These are phyloP conservation scores for Pandemis corylana DNA, from an alignment of 2,888 invertebrate genomes.

Conservation along the genomic window DNA sequence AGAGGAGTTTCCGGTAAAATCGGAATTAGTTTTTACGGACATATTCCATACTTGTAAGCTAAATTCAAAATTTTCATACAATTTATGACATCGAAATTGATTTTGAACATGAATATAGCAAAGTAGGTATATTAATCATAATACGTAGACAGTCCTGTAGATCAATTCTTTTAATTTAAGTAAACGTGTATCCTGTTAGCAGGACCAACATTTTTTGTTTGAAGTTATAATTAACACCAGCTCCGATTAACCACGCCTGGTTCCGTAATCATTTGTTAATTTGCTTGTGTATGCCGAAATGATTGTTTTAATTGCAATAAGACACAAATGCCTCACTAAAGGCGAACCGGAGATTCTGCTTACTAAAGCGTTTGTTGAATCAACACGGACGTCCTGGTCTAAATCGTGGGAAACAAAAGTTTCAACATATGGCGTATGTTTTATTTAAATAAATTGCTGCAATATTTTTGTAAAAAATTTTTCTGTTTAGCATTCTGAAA, in stretches of 20 bases:
- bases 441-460: conserved; percentile 2
- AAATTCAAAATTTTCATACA: too few relatives aligned
- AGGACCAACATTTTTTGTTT: background rate
- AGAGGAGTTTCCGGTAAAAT: too few relatives aligned
- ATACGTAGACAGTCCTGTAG: too few relatives aligned
- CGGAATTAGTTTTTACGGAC: background rate
- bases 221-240: background rate
- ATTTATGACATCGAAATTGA: too few relatives aligned
- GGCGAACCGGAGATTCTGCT: conserved; percentile 1
- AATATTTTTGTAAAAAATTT: background rate
- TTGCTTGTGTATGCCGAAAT: background rate
- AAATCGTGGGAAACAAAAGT: conserved; percentile 24
- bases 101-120: too few relatives aligned
- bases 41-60: background rate
- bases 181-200: background rate
- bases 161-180: too few relatives aligned
- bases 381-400: conserved; percentile 34
- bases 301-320: background rate
- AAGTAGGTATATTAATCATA: too few relatives aligned
- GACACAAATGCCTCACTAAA: background rate
- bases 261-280: too few relatives aligned
- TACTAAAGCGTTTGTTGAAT: conserved; percentile 9
- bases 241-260: background rate
- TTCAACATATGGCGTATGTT: conserved; percentile 3
- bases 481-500: too few relatives aligned